Base-by-base conservation (phyloP, 1,140 invertebrate species). In the Pseudachorutes palmiensis region DNA sequence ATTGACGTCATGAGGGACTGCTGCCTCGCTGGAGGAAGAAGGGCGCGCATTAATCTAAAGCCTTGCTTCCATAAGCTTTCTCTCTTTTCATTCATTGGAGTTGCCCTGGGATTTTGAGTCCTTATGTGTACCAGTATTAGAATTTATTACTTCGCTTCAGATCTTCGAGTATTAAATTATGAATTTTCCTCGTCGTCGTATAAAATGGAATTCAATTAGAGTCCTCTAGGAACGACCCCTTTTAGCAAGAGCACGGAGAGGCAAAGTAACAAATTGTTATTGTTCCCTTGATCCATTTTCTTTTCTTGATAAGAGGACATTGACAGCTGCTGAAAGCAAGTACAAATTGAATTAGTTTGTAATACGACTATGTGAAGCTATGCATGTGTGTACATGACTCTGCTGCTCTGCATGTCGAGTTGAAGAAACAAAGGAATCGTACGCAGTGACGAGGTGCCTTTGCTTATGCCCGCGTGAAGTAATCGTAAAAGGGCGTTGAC, bases 101-200 rank as follows among this genome's bases (percentile, higher is more conserved):
- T 45, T 45, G 9, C 36, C 36, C 19, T 45, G 36, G 36, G 9
- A 45, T 9, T 45, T 45, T 45, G 9, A 45, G 9, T 45, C 36
- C 36, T 45, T 9, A 12, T 19, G 9, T 12, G 36, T 19, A 9
- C 19, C 36, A 9, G 19, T 19, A 19, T 12, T 24, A 14, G 14
- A 24, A 55, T 55, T 55, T 55, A 55, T 26, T 24, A 55, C 51
- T 55, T 41, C 51, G 5, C 51, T 55, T 22, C 12, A 14, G 5
- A 14, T 55, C 51, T 5, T 55, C 12, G n/a, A 55, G 51, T 3
- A 55, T 55, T 55, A 55, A 55, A 55, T 55, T 55, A 55, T 55
- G 51, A 55, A 55, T 55, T 24, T 24, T 22, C 24, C 24, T 26
- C 24, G 5, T 3, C 51, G 9, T 45, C 36, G 19, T 12, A 12